Conservation (phyloP, 2,888 invertebrate genomes). For the Coleophora flavipennella region DNA sequence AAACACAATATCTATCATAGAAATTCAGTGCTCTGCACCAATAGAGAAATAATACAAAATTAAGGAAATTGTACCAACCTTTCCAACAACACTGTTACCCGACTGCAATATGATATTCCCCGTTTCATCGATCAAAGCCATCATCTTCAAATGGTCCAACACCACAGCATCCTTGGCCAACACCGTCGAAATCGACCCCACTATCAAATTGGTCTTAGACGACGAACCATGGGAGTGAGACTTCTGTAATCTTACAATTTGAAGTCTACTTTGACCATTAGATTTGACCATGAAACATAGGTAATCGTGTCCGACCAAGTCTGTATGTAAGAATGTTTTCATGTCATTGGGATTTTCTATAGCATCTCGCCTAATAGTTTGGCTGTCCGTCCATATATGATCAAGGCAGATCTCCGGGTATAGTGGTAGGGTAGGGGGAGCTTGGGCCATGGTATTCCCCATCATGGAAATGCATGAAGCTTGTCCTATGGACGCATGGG, state of each 20-base stretch:
- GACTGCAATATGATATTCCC: constrained; percentile 88
- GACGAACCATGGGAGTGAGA: constrained; percentile 63
- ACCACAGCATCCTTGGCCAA: constrained; percentile 88
- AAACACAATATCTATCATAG: no score
- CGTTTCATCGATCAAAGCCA: constrained; percentile 85
- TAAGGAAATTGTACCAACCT: constrained; percentile 42
- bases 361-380: constrained; percentile 41
- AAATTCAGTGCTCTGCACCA: no score
- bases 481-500: constrained; percentile 59
- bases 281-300: constrained; percentile 81
- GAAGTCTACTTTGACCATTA: constrained; percentile 65
- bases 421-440: constrained; percentile 77
- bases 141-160: constrained; percentile 85
- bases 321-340: constrained; percentile 88
- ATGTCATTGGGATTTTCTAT: constrained; percentile 43
- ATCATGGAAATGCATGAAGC: constrained; percentile 58
- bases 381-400: constrained; percentile 89
- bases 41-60: background rate
- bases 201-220: constrained; percentile 77
- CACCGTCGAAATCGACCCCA: constrained; percentile 81
- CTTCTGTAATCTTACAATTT: constrained; percentile 78
- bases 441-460: constrained; percentile 57
- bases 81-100: constrained; percentile 85
- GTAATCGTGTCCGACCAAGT: constrained; percentile 88
- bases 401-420: constrained; percentile 91